Conservation (phyloP, 2,797 vertebrate species). For the Staurois parvus region DNA sequence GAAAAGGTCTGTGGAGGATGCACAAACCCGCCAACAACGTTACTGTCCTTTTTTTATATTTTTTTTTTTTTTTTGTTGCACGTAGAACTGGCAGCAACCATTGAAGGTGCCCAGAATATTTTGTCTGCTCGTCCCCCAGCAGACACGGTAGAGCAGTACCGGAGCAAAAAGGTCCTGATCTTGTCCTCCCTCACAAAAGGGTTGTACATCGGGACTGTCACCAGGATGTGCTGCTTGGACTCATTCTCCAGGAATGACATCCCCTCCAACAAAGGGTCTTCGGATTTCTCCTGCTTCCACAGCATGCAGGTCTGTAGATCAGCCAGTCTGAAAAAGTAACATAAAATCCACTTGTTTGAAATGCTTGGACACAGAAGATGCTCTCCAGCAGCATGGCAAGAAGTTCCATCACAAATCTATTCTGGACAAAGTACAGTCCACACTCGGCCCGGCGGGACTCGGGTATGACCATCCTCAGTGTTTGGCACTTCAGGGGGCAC, state of each 20-base stretch:
- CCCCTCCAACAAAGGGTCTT: neutral
- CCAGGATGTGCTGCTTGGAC: neutral
- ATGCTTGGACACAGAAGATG: neutral
- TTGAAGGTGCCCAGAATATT: neutral
- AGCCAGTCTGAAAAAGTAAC: neutral
- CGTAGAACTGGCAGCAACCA: neutral
- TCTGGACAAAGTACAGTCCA: neutral
- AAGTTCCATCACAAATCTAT: neutral
- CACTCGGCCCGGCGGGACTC: neutral
- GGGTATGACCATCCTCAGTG: neutral
- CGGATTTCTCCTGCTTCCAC: neutral
- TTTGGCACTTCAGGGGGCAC: neutral
- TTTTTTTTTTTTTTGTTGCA: too few relatives aligned
- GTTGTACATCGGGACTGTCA: neutral
- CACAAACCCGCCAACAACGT: neutral
- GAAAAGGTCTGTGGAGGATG: neutral
- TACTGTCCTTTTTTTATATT: too few relatives aligned
- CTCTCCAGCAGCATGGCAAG: neutral
- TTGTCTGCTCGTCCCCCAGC: neutral
- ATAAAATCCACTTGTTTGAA: neutral
- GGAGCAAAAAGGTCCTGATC: neutral
- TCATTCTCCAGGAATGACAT: neutral
- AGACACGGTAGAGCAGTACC: neutral
- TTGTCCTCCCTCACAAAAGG: neutral
- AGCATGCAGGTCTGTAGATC: neutral